Percentiles rank a stretch among this genome's conserved stretches.
These are phyloP conservation scores for Dryomyza anilis DNA, from an alignment of 2,888 invertebrate genomes.

Conservation along the genomic window DNA sequence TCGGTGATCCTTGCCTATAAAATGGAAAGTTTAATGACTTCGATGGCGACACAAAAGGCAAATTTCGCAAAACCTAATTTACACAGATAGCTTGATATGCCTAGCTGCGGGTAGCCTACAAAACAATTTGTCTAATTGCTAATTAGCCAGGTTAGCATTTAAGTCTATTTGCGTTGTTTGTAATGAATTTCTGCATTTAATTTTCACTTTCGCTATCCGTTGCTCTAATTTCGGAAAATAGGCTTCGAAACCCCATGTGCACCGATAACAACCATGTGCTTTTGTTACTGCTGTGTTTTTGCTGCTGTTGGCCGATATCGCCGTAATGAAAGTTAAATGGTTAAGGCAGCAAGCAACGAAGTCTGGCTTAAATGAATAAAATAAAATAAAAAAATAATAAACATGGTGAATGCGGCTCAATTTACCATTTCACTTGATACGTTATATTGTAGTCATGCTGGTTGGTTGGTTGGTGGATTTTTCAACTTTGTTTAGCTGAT, in stretches of 20 bases:
- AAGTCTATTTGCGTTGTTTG: not conserved
- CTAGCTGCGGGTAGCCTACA: too few relatives aligned
- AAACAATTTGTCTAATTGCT: too few relatives aligned
- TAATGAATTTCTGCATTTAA: not conserved
- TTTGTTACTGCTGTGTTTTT: not conserved
- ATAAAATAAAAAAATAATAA: not conserved
- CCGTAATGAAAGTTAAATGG: slow-evolving; percentile 6
- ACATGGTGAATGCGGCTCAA: not conserved
- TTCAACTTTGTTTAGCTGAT: not conserved
- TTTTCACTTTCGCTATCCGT: slow-evolving; percentile 11
- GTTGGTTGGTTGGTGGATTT: not conserved
- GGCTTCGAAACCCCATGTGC: not conserved
- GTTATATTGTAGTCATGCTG: not conserved
- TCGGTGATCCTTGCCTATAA: not conserved
- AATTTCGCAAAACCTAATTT: too few relatives aligned
- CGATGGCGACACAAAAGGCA: too few relatives aligned
- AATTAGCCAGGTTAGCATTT: too few relatives aligned
- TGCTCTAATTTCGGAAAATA: not conserved
- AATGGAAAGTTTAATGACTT: slow-evolving; percentile 9
- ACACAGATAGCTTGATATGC: too few relatives aligned
- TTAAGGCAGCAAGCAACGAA: too few relatives aligned
- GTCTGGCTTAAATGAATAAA: not conserved
- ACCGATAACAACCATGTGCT: not conserved
- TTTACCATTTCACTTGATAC: not conserved
- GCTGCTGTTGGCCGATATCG: not conserved